Evolutionary conservation across 2,888 invertebrate species (phyloP), one percentile per base, ranked within the genome.

Genomic region (Ferdinandea cuprea): DNA sequence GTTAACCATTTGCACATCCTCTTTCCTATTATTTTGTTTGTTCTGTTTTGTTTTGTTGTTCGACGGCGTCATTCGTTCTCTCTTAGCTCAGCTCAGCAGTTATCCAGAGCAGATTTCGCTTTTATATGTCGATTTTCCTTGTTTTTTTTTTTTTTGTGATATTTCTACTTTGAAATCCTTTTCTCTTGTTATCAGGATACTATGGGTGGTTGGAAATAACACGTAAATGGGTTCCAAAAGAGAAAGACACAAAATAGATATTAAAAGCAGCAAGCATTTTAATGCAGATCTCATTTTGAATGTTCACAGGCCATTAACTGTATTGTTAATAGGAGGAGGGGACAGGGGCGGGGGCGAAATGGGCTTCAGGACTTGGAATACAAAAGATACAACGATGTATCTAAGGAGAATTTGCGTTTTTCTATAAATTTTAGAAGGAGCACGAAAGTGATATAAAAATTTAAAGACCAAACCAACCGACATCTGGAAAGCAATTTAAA

Each of bases 251-350:
- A 74, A 58, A 48, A 74, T 58, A 44, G 81, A 83, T 77, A 83
- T 83, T 83, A 83, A 83, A 81, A 83, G 77, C 72, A 83, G 72
- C 59, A 44, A 83, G 66, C 81, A 59, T 83, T 83, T 83, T 83
- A 83, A 83, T 78, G 71, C 77, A 83, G 77, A 83, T 83, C 77
- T 72, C 77, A 72, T 77, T 83, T 83, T 83, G 81, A 84, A 79
- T 78, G 83, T 84, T 84, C 78, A 84, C 83, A 84, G 78, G 58
- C 83, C 83, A 84, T 84, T 84, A 84, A 84, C 78, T 79, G 63
- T 72, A 73, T 84, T 84, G 81, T 72, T 54, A 52, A 48, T 15
- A 35, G 7, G 13, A 15, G n/a, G n/a, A 40, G 7, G 13, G n/a
- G 6, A 40, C n/a, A n/a, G n/a, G n/a, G n/a, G n/a, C n/a, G n/a